Evolutionary conservation across 2,888 invertebrate genomes (phyloP).

Genomic region (Caradrina clavipalpis): DNA sequence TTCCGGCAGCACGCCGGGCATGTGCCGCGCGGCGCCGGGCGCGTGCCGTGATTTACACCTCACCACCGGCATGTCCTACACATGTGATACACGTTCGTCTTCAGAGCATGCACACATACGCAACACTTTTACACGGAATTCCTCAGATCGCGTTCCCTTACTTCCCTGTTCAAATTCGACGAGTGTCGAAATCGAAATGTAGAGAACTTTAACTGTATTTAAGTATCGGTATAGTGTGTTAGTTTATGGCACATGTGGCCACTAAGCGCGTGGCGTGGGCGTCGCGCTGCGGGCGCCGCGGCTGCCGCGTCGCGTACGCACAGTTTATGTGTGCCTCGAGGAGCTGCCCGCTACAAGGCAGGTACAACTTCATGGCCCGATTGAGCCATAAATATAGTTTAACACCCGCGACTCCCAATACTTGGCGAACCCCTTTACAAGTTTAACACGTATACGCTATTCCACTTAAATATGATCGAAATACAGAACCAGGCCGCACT

Average conservation of each 20-base stretch:
- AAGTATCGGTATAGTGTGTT: constrained; percentile 4
- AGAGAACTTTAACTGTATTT: background rate
- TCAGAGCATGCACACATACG: background rate
- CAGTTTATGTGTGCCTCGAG: constrained; percentile 34
- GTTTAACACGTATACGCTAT: constrained; percentile 20
- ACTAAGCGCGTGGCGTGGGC: constrained; percentile 40
- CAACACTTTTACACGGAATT: background rate
- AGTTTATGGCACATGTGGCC: constrained; percentile 22
- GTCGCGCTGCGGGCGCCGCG: constrained; percentile 5
- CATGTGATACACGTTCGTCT: background rate
- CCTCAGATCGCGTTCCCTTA: background rate
- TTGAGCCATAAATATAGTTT: constrained; percentile 56
- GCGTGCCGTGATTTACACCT: background rate
- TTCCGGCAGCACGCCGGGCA: constrained; percentile 27
- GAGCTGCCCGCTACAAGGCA: constrained; percentile 37
- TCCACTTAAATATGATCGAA: constrained; percentile 13
- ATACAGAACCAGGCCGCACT: constrained; percentile 4
- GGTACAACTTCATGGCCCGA: constrained; percentile 37
- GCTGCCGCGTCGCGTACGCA: constrained; percentile 28
- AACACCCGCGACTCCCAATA: constrained; percentile 36
- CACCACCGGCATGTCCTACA: constrained; percentile 3
- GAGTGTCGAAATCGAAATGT: background rate
- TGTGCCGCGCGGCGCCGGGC: constrained; percentile 17
- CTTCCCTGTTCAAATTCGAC: background rate
- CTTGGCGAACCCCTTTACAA: constrained; percentile 24